Percentiles rank a stretch among this genome's conserved stretches.
phyloP scores from a whole-genome alignment of 2,888 invertebrate genomes.

The Aporophyla nigra region DNA sequence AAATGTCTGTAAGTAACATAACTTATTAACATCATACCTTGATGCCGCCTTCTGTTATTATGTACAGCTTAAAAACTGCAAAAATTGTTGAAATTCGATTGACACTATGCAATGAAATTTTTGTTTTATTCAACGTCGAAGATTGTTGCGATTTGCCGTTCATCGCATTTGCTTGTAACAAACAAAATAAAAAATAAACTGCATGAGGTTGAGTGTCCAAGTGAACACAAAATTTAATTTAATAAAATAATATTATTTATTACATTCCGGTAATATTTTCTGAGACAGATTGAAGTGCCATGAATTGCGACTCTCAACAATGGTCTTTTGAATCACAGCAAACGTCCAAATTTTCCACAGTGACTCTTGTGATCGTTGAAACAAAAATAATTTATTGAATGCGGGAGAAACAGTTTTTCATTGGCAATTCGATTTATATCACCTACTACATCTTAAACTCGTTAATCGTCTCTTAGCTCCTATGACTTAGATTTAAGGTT shows the following conservation, averaged over 20 bases:
- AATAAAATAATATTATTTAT: background rate
- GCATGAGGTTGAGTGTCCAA: background rate
- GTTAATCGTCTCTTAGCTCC: background rate
- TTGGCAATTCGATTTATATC: conserved; percentile 67
- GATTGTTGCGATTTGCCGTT: background rate
- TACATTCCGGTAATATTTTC: background rate
- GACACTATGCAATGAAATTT: no score
- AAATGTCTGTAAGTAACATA: background rate
- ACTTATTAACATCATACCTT: no score
- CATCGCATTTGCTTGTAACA: background rate
- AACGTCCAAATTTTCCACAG: conserved; percentile 46
- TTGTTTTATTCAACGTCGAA: background rate
- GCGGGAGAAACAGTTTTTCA: conserved; percentile 65
- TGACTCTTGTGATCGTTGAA: conserved; percentile 63
- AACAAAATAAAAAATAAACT: background rate
- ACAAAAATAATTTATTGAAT: conserved; percentile 71
- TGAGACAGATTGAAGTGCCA: conserved; percentile 8
- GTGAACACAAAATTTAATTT: background rate
- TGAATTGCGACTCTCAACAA: conserved; percentile 41
- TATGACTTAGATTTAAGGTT: conserved; percentile 25
- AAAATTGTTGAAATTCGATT: background rate
- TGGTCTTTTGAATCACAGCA: conserved; percentile 44
- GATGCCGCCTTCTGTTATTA: background rate
- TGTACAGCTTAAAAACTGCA: background rate
- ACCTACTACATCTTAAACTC: conserved; percentile 24